These are phyloP conservation scores for Parthenolecanium corni DNA, from an alignment of 2,888 invertebrate species.

Conservation along the genomic window DNA sequence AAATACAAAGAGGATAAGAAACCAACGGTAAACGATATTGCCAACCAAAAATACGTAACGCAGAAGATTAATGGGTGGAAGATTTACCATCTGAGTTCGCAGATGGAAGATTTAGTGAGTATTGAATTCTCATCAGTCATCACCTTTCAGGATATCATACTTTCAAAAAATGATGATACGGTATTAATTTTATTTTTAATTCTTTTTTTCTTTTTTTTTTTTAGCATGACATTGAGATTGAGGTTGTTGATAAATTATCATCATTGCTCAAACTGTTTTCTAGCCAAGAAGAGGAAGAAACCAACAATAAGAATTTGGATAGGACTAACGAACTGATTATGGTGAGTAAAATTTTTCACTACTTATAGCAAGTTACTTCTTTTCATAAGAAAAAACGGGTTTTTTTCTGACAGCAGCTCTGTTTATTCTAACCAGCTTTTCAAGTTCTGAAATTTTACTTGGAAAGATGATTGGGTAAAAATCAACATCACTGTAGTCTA, in stretches of 20 bases:
- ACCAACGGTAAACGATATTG: slow-evolving; percentile 74
- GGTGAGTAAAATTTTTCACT: no score
- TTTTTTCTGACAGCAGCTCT: no score
- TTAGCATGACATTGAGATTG: slow-evolving; percentile 47
- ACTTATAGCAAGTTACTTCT: no score
- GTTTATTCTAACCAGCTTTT: no score
- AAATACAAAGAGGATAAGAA: slow-evolving; percentile 76
- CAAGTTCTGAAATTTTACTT: no score
- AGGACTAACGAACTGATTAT: slow-evolving; percentile 51
- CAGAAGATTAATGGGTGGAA: slow-evolving; percentile 92
- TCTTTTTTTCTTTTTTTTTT: slow-evolving; percentile 31
- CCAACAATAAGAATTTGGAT: slow-evolving; percentile 42
- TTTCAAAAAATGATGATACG: not conserved
- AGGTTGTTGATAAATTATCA: slow-evolving; percentile 44
- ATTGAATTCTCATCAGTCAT: no score
- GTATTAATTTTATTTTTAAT: not conserved
- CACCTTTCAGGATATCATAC: no score
- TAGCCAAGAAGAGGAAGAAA: slow-evolving; percentile 38
- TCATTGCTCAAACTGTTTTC: slow-evolving; percentile 41
- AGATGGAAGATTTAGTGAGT: slow-evolving; percentile 82
- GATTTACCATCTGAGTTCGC: slow-evolving; percentile 77
- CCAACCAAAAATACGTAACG: slow-evolving; percentile 73
- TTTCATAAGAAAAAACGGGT: no score
- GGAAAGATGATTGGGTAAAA: no score
- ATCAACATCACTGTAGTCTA: no score